Percentiles rank a stretch among this genome's conserved stretches.
Conservation (phyloP, 2,888 invertebrate genomes). For the Diaphora mendica region DNA sequence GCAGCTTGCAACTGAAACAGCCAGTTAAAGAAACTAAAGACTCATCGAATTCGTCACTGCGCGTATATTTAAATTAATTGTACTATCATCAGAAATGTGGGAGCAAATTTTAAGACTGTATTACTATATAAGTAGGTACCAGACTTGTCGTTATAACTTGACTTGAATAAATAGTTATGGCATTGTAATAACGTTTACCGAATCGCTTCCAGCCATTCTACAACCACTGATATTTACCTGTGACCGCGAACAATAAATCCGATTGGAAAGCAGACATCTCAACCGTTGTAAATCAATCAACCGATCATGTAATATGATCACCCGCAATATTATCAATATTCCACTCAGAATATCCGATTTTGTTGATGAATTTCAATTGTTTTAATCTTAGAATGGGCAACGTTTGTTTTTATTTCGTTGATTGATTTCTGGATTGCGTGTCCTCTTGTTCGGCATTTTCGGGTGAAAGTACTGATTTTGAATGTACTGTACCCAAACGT, state of each 20-base stretch:
- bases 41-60: neutral
- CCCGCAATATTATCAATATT: conserved; percentile 71
- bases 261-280: conserved; percentile 74
- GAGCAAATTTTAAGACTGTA: neutral
- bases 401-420: conserved; percentile 36
- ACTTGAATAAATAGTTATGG: neutral
- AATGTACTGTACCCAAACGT: neutral
- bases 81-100: neutral
- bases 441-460: conserved; percentile 5
- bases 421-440: conserved; percentile 25
- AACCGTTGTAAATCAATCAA: conserved; percentile 77
- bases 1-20: neutral
- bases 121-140: neutral
- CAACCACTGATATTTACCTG: conserved; percentile 55
- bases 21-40: neutral
- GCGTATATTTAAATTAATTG: neutral
- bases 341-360: conserved; percentile 53
- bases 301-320: conserved; percentile 74
- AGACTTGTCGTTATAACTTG: neutral
- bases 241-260: conserved; percentile 74
- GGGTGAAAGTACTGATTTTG: conserved; percentile 5
- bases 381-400: conserved; percentile 33
- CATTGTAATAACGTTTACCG: neutral
- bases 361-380: conserved; percentile 69
- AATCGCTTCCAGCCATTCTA: conserved; percentile 55